Evolutionary conservation across 2,797 vertebrate genomes (phyloP).

Genomic region (Apodemus agrarius): DNA sequence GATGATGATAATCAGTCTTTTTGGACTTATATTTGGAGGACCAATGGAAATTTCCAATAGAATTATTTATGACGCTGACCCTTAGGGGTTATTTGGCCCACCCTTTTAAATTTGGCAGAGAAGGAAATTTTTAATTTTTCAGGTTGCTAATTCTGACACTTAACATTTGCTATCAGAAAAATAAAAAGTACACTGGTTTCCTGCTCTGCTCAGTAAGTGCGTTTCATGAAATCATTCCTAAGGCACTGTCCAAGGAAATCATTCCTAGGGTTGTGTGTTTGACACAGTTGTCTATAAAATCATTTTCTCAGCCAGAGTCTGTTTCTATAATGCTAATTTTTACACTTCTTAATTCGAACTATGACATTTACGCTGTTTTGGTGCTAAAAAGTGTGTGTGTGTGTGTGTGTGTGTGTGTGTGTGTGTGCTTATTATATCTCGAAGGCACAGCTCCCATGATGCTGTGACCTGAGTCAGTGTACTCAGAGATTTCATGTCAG

Average conservation of each 20-base stretch:
- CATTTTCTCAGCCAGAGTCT: neutral
- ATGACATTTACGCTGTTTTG: neutral
- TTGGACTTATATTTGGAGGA: constrained; percentile 32
- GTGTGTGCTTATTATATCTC: neutral
- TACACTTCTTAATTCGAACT: neutral
- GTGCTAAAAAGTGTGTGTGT: neutral
- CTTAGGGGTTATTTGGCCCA: neutral
- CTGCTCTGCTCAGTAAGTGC: constrained; percentile 1
- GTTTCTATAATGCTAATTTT: constrained; percentile 18
- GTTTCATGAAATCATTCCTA: constrained; percentile 22
- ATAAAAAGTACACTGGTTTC: constrained; percentile 28
- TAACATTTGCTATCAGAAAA: constrained; percentile 46
- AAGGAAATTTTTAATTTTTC: constrained; percentile 59
- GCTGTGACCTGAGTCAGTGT: neutral
- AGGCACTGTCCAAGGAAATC: neutral
- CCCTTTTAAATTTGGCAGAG: constrained; percentile 34
- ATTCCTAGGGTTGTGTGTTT: too few relatives aligned
- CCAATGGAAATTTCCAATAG: neutral
- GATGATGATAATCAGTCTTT: neutral
- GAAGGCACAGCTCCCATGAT: neutral
- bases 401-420: neutral
- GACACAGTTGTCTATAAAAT: neutral
- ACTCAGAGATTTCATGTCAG: neutral
- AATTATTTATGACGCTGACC: neutral
- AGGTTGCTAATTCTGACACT: constrained; percentile 9